These are phyloP conservation scores for Rana temporaria DNA, from an alignment of 2,113 vertebrate species.

Conservation along the genomic window DNA sequence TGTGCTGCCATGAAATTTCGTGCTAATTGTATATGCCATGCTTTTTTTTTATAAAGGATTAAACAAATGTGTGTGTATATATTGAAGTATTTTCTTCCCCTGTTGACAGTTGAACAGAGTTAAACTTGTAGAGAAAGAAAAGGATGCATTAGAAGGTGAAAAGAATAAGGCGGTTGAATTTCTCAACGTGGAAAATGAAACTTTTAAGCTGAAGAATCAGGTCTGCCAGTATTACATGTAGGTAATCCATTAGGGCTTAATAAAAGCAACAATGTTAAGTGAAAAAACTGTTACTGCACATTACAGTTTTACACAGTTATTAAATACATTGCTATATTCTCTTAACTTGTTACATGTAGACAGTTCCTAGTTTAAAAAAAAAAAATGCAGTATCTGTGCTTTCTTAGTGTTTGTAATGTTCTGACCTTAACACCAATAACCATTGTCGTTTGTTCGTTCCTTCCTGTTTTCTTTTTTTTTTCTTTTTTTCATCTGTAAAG, in stretches of 20 bases:
- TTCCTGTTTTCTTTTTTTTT: no score
- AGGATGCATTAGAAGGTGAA: slow-evolving; percentile 91
- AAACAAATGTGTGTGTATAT: no score
- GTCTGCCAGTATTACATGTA: slow-evolving; percentile 92
- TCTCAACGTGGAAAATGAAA: slow-evolving; percentile 89
- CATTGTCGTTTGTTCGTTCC: background rate
- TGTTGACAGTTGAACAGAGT: slow-evolving; percentile 88
- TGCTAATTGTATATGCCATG: no score
- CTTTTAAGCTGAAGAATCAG: slow-evolving; percentile 87
- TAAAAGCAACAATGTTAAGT: no score
- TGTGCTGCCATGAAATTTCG: no score
- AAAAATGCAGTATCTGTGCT: background rate
- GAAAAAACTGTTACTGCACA: no score
- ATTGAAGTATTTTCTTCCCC: background rate
- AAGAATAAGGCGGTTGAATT: slow-evolving; percentile 93
- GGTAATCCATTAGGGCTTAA: slow-evolving; percentile 64
- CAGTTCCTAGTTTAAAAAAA: background rate
- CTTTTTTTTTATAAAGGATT: no score
- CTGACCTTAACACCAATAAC: no score
- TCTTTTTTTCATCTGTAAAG: slow-evolving; percentile 64
- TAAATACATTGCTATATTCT: no score
- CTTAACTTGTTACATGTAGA: slow-evolving; percentile 44
- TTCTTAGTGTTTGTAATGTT: no score
- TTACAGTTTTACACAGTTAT: no score
- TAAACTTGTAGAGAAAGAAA: slow-evolving; percentile 96